Percentiles rank a stretch among this genome's conserved stretches.
These are phyloP conservation scores for Botia almorhae DNA, from an alignment of 2,797 vertebrate species.

Conservation along the genomic window DNA sequence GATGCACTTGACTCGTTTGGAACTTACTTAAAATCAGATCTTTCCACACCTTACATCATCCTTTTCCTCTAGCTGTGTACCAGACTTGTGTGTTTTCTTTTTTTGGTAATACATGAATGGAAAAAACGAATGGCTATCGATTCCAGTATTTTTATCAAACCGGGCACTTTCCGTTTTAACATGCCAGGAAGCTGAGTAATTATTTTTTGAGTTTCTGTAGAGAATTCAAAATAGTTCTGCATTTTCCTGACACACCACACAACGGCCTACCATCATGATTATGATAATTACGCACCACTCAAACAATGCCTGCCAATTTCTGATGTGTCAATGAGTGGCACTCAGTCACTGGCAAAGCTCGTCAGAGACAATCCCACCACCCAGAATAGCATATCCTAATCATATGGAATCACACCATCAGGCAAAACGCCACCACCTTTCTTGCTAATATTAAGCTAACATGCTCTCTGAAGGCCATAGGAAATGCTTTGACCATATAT, in stretches of 20 bases:
- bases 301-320: conserved; percentile 41
- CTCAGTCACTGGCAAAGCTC: conserved; percentile 47
- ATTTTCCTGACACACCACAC: conserved; percentile 38
- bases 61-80: conserved; percentile 16
- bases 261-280: conserved; percentile 33
- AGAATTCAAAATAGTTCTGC: conserved; percentile 30
- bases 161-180: conserved; percentile 14
- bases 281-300: conserved; percentile 45
- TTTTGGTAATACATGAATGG: conserved; percentile 9
- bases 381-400: conserved; percentile 40
- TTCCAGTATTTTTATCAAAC: neutral
- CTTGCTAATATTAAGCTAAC: conserved; percentile 8
- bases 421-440: conserved; percentile 25
- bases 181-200: neutral
- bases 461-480: neutral
- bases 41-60: conserved; percentile 55
- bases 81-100: neutral
- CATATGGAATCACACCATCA: conserved; percentile 22
- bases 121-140: neutral
- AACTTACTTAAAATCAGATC: conserved; percentile 22
- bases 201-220: neutral
- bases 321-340: conserved; percentile 44
- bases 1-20: conserved; percentile 19
- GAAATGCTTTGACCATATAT: conserved; percentile 18
- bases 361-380: conserved; percentile 20